Percentiles rank a stretch among this genome's conserved stretches.
These are phyloP conservation scores for Rhizoglyphus robini DNA, from an alignment of 1,140 invertebrate species.

Conservation along the genomic window DNA sequence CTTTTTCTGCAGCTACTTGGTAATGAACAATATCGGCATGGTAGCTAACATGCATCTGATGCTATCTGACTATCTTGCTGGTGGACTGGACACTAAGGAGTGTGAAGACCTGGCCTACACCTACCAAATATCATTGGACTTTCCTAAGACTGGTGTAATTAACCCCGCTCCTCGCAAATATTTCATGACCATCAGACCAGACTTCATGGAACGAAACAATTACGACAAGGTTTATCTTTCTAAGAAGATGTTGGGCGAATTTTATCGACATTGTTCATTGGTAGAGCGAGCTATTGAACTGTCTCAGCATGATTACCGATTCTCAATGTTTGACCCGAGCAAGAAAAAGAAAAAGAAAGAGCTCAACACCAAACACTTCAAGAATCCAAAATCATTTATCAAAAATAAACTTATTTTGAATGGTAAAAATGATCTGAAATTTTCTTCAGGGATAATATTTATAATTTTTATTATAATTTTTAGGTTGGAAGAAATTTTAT, in stretches of 20 bases:
- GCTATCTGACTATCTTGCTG: slow-evolving; percentile 24
- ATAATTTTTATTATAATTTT: slow-evolving; percentile 16
- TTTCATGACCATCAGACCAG: slow-evolving; percentile 22
- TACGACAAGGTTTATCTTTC: slow-evolving; percentile 22
- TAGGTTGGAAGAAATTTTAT: slow-evolving; percentile 24
- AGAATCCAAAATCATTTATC: background rate
- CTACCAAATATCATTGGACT: slow-evolving; percentile 28
- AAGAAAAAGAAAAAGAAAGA: too few relatives aligned
- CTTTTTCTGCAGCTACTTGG: slow-evolving; percentile 30
- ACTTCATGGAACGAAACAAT: slow-evolving; percentile 29
- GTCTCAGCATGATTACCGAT: background rate
- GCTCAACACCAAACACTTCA: background rate
- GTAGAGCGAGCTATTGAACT: background rate
- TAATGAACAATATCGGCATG: slow-evolving; percentile 28
- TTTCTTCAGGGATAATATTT: slow-evolving; percentile 11
- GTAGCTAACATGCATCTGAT: slow-evolving; percentile 29
- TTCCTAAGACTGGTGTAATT: slow-evolving; percentile 28
- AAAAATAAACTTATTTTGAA: background rate
- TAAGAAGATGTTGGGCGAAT: slow-evolving; percentile 19
- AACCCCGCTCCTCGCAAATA: background rate
- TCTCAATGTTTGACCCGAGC: too few relatives aligned
- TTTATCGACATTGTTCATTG: slow-evolving; percentile 19
- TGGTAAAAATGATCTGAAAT: background rate
- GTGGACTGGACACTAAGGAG: slow-evolving; percentile 24
- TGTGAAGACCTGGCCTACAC: slow-evolving; percentile 29